Evolutionary conservation across 1,140 invertebrate genomes (phyloP).

Genomic region (Neuroterus valhalla): DNA sequence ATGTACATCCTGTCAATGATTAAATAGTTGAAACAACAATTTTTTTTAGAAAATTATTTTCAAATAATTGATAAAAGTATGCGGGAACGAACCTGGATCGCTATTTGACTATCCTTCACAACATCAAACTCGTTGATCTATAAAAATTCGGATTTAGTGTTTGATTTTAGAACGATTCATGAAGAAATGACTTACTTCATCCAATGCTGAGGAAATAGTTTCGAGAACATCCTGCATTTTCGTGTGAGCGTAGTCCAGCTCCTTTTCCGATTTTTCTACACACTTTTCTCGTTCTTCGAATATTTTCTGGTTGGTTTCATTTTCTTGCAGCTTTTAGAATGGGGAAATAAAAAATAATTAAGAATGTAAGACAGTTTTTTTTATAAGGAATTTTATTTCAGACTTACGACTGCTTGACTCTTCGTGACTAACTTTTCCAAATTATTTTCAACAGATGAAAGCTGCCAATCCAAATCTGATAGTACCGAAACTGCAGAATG

Average conservation of each 20-base stretch:
- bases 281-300: constrained; percentile 57
- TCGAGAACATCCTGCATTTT: constrained; percentile 70
- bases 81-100: not conserved
- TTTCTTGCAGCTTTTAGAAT: constrained; percentile 58
- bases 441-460: constrained; percentile 58
- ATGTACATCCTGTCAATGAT: constrained; percentile 44
- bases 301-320: constrained; percentile 55
- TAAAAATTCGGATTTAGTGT: constrained; percentile 19
- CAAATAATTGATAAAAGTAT: constrained; percentile 3
- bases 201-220: constrained; percentile 52
- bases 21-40: constrained; percentile 16
- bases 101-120: not conserved
- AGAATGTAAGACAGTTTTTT: constrained; percentile 35
- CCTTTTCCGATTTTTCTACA: constrained; percentile 64
- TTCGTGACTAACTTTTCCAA: constrained; percentile 63
- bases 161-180: constrained; percentile 22
- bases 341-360: constrained; percentile 33
- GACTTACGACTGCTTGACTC: constrained; percentile 63
- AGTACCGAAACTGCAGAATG: constrained; percentile 52
- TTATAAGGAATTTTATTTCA: constrained; percentile 36
- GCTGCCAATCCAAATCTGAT: constrained; percentile 58
- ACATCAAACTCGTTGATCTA: constrained; percentile 29
- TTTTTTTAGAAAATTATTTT: not conserved
- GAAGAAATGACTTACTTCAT: constrained; percentile 56
- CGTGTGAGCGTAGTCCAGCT: constrained; percentile 66